Evolutionary conservation across 2,888 invertebrate genomes (phyloP), one percentile per base, ranked within the genome.

Genomic region (Apamea monoglypha): DNA sequence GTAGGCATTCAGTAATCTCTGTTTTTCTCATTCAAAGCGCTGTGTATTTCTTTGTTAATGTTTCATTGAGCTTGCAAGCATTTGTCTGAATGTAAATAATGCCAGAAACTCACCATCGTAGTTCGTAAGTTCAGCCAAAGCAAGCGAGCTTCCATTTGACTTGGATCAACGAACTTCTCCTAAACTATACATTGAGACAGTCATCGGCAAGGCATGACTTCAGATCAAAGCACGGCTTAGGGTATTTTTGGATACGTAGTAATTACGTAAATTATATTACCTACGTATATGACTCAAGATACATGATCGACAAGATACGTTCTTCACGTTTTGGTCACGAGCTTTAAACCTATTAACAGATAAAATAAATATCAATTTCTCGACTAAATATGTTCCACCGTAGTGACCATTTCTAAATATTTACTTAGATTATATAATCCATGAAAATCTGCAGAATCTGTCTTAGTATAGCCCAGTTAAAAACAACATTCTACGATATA

Each of bases 251-350:
- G 7, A 36, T 61, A 50, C 18, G 5, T 32, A 79, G n/a, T 50
- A 40, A 47, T 78, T 56, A 32, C 25, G 8, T 69, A 56, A 78
- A 56, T 32, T 53, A 14, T 32, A 63, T 53, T 5, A 29, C 21
- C 21, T 21, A 53, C 21, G 29, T 68, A 25, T 16, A 47, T 50
- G 50, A 18, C 18, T 50, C 18, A 21, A 18, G 21, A 36, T 14
- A 36, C 21, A 47, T 64, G 69, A 75, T 75, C 56, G 29, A 14
- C 47, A 29, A 36, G 29, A 74, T 50, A n/a, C n/a, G n/a, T n/a
- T n/a, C n/a, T n/a, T n/a, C n/a, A n/a, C 18, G 14, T 56, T 71
- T 67, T 44, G 25, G 36, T 63, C 77, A 81, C 71, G 70, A 81
- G 16, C 36, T 36, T 47, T 18, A 59, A 61, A 16, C n/a, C 59